These are phyloP conservation scores for Pluvianellus socialis DNA, from an alignment of 2,113 vertebrate species.

Conservation along the genomic window DNA sequence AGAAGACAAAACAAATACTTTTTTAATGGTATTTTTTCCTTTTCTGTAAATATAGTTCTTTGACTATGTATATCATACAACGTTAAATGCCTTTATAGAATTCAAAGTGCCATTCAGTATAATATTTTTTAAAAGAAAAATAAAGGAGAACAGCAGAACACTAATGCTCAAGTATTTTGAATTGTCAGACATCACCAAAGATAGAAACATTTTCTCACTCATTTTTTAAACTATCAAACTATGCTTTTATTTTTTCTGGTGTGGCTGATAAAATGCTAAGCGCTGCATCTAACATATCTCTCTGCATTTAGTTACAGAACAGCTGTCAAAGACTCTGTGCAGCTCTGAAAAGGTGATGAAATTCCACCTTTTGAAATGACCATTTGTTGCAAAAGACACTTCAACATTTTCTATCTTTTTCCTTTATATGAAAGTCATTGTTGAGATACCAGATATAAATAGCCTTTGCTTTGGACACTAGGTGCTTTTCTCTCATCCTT, in stretches of 20 bases:
- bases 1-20: background rate
- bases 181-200: background rate
- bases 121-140: background rate
- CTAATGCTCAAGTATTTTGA: background rate
- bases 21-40: background rate
- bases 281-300: background rate
- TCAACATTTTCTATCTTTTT: background rate
- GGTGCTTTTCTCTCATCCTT: background rate
- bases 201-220: background rate
- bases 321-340: background rate
- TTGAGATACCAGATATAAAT: conserved; percentile 30
- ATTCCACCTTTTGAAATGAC: background rate
- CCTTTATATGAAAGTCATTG: background rate
- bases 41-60: background rate
- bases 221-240: background rate
- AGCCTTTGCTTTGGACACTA: background rate
- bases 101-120: background rate
- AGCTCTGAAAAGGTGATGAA: background rate
- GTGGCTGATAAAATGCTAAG: conserved; percentile 11
- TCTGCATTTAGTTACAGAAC: background rate
- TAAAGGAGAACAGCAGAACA: background rate
- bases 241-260: background rate
- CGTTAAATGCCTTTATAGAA: background rate
- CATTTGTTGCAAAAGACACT: background rate
- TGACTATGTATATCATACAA: background rate